phyloP scores from a whole-genome alignment of 2,113 vertebrate species.

The Oryzias woworae region DNA sequence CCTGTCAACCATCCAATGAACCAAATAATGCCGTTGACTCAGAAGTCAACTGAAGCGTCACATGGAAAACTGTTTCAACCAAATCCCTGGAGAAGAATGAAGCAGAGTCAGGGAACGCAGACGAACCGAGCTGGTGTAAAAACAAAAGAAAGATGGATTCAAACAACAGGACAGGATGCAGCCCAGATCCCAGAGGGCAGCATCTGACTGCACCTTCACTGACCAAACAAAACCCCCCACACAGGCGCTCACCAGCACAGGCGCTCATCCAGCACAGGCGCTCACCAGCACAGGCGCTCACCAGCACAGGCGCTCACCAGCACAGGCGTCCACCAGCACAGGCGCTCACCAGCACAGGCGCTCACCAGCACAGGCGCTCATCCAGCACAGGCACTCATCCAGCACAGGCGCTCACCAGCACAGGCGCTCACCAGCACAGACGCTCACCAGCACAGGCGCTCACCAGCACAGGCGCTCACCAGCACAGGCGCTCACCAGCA shows the following conservation, averaged over 20 bases:
- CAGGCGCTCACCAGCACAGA: no score
- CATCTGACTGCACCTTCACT: neutral
- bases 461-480: no score
- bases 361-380: no score
- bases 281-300: no score
- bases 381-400: no score
- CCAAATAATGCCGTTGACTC: slow-evolving; percentile 29
- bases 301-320: slow-evolving; percentile 4
- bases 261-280: no score
- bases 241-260: slow-evolving; percentile 12
- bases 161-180: neutral
- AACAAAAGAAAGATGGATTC: neutral
- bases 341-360: slow-evolving; percentile 11
- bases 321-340: no score
- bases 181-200: neutral
- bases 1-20: slow-evolving; percentile 10
- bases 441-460: no score
- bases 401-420: no score
- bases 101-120: slow-evolving; percentile 20
- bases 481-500: no score
- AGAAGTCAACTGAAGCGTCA: slow-evolving; percentile 6
- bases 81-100: slow-evolving; percentile 43
- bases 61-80: slow-evolving; percentile 6
- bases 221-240: slow-evolving; percentile 29
- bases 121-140: neutral